Evolutionary conservation across 1,140 invertebrate genomes (phyloP).

Genomic region (Caenorhabditis brenneri): DNA sequence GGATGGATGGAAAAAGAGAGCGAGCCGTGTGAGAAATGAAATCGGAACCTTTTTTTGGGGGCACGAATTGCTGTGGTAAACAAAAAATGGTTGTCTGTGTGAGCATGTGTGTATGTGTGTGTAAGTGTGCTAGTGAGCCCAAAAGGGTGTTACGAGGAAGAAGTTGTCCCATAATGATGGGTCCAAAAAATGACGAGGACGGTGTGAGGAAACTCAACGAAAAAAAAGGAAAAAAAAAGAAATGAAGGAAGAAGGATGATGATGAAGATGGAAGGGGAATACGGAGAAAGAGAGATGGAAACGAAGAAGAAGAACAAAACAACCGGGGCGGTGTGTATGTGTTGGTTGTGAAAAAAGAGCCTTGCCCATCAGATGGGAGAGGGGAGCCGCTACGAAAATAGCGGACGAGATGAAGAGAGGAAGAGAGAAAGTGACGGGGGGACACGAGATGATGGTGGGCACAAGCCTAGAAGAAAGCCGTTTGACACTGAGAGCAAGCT

Average conservation of each 20-base stretch:
- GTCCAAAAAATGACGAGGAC: background rate
- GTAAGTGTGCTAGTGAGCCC: background rate
- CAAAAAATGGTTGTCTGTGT: background rate
- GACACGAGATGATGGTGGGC: background rate
- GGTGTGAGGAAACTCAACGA: background rate
- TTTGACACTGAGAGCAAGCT: conserved; percentile 13
- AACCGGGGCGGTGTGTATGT: background rate
- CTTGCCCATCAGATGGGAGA: conserved; percentile 11
- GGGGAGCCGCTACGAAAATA: background rate
- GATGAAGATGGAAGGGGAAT: background rate
- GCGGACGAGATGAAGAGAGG: background rate
- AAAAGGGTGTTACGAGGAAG: background rate
- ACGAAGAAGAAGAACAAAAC: conserved; percentile 3
- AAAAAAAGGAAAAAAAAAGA: background rate
- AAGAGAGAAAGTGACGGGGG: background rate
- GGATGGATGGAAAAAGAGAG: background rate
- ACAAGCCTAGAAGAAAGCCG: background rate
- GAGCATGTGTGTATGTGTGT: no score
- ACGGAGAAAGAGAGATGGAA: background rate
- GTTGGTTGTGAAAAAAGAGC: background rate
- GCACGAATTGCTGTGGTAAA: conserved; percentile 29
- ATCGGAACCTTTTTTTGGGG: conserved; percentile 29
- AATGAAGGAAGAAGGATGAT: background rate
- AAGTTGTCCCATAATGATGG: background rate
- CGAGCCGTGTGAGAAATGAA: conserved; percentile 14